Conservation (phyloP, 2,888 invertebrate genomes). For the Dynastes tityus region DNA sequence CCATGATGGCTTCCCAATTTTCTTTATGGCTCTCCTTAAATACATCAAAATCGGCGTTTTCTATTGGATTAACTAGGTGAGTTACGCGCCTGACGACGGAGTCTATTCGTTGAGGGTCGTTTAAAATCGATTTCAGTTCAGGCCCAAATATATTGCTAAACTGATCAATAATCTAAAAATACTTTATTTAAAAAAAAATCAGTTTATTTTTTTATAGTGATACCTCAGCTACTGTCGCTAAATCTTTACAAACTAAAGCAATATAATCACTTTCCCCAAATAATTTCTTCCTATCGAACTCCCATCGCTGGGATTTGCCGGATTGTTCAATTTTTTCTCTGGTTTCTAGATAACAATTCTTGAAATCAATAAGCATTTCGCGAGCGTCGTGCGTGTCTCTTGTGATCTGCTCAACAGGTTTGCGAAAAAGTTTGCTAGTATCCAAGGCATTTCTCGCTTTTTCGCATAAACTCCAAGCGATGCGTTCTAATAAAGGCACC, state of each 20-base stretch:
- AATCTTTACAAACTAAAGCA: constrained; percentile 83
- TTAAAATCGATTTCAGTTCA: constrained; percentile 89
- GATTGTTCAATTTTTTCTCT: constrained; percentile 89
- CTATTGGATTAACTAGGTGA: constrained; percentile 82
- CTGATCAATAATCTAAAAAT: constrained; percentile 81
- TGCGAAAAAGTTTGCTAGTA: constrained; percentile 80
- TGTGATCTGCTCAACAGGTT: constrained; percentile 67
- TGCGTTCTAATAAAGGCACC: constrained; percentile 86
- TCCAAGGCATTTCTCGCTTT: constrained; percentile 82
- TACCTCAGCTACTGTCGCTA: constrained; percentile 85
- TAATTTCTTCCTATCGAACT: constrained; percentile 87
- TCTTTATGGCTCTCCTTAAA: constrained; percentile 85
- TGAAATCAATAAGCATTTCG: constrained; percentile 83
- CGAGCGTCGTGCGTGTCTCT: constrained; percentile 72
- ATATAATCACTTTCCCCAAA: constrained; percentile 92
- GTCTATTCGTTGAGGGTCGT: constrained; percentile 90
- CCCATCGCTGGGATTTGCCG: constrained; percentile 91
- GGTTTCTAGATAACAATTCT: constrained; percentile 82
- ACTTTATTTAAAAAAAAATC: not conserved
- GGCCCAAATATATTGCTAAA: constrained; percentile 92
- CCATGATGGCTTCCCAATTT: constrained; percentile 90
- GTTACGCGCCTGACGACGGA: constrained; percentile 87
- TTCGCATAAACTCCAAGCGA: constrained; percentile 87
- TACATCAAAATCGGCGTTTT: constrained; percentile 87
- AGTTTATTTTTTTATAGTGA: not conserved